phyloP scores from a whole-genome alignment of 2,888 invertebrate species.

The Suillia variegata region DNA sequence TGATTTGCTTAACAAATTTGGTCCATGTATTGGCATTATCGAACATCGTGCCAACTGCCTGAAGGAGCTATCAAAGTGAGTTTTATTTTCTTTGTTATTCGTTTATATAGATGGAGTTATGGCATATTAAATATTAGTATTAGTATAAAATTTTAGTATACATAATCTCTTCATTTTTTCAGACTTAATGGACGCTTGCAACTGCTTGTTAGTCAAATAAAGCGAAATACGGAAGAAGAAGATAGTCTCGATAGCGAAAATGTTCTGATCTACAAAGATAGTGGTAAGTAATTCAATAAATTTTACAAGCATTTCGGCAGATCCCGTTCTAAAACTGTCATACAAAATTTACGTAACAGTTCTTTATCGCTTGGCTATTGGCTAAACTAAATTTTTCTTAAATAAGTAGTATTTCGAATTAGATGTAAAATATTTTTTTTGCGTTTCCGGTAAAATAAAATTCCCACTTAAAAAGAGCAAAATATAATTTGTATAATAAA shows the following conservation, averaged over 20 bases:
- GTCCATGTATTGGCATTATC: constrained; percentile 58
- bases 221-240: constrained; percentile 50
- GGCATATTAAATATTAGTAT: neutral
- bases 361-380: too few relatives aligned
- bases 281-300: constrained; percentile 37
- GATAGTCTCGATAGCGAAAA: constrained; percentile 50
- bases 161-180: constrained; percentile 24
- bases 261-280: constrained; percentile 52
- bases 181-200: constrained; percentile 57
- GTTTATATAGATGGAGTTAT: neutral
- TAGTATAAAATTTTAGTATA: neutral
- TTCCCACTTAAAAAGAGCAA: too few relatives aligned
- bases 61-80: constrained; percentile 55
- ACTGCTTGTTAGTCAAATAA: constrained; percentile 58
- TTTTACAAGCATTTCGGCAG: neutral
- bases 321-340: neutral
- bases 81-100: too few relatives aligned
- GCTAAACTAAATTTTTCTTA: too few relatives aligned
- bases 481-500: neutral
- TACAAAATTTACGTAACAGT: neutral
- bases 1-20: constrained; percentile 54
- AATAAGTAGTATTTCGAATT: too few relatives aligned
- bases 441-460: too few relatives aligned
- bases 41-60: constrained; percentile 57
- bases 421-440: too few relatives aligned